Conservation (phyloP, 2,113 vertebrate genomes). For the Pterocles gutturalis region DNA sequence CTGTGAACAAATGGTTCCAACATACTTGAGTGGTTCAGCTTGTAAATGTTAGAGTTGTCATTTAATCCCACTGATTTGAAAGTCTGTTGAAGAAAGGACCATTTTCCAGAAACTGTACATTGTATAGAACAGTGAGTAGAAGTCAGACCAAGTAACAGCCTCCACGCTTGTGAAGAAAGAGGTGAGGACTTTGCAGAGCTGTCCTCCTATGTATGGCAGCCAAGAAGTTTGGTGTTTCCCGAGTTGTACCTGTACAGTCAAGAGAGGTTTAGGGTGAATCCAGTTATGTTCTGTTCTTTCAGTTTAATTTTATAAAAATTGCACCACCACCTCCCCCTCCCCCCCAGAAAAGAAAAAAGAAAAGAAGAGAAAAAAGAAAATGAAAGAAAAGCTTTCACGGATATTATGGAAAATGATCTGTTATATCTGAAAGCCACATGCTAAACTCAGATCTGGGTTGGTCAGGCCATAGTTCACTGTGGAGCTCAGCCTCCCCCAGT, state of each 20-base stretch:
- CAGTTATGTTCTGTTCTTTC: neutral
- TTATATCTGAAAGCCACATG: neutral
- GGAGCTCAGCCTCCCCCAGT: neutral
- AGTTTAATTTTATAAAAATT: neutral
- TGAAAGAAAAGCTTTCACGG: neutral
- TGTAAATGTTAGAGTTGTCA: neutral
- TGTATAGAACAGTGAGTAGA: neutral
- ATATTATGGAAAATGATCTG: rapidly evolving
- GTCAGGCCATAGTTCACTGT: neutral
- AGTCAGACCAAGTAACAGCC: neutral
- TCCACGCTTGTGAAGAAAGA: neutral
- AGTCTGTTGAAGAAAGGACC: neutral
- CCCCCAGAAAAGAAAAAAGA: no score
- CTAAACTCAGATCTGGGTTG: neutral
- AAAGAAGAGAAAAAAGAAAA: neutral
- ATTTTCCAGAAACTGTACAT: neutral
- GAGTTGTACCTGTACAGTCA: neutral
- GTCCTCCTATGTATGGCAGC: neutral
- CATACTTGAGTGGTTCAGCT: neutral
- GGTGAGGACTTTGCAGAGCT: neutral
- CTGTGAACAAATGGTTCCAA: neutral
- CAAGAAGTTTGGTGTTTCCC: neutral
- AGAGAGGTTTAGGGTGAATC: neutral
- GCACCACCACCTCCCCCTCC: no score
- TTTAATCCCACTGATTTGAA: neutral